These are phyloP conservation scores for Rhagoletis zephyria DNA, from an alignment of 1,140 invertebrate genomes.

Conservation along the genomic window DNA sequence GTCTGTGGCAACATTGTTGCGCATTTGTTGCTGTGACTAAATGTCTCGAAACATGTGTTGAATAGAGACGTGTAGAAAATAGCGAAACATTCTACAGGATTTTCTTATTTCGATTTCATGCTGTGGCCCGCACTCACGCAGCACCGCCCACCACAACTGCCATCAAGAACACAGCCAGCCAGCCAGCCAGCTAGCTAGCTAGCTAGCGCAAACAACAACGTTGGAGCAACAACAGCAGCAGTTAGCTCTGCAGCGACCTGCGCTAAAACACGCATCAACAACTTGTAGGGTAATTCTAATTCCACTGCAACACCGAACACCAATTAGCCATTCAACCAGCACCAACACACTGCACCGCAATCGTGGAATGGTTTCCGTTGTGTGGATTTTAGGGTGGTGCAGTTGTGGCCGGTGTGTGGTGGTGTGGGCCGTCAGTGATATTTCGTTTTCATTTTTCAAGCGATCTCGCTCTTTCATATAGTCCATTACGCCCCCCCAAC, in stretches of 20 bases:
- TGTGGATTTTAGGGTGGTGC: not conserved
- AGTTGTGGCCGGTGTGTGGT: constrained; percentile 13
- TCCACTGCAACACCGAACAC: constrained; percentile 15
- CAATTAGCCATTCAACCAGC: constrained; percentile 22
- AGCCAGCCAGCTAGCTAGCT: not conserved
- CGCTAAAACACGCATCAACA: not conserved
- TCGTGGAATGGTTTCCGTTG: not conserved
- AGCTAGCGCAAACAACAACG: not conserved
- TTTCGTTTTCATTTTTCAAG: constrained; percentile 46
- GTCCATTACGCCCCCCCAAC: not conserved
- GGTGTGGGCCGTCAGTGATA: constrained; percentile 44
- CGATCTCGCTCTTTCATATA: constrained; percentile 20
- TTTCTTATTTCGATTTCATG: constrained; percentile 43
- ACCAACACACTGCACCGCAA: constrained; percentile 8
- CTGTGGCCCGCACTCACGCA: not conserved
- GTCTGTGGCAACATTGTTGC: not conserved
- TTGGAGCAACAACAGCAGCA: not conserved
- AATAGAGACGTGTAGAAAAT: constrained; percentile 12
- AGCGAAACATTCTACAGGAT: not conserved
- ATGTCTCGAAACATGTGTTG: not conserved
- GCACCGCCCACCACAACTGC: not conserved
- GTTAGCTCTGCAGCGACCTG: constrained; percentile 13
- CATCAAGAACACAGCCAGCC: not conserved
- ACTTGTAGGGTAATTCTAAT: constrained; percentile 23
- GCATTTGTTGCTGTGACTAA: not conserved